Evolutionary conservation across 2,113 vertebrate genomes (phyloP).

Genomic region (Lasiurus cinereus): DNA sequence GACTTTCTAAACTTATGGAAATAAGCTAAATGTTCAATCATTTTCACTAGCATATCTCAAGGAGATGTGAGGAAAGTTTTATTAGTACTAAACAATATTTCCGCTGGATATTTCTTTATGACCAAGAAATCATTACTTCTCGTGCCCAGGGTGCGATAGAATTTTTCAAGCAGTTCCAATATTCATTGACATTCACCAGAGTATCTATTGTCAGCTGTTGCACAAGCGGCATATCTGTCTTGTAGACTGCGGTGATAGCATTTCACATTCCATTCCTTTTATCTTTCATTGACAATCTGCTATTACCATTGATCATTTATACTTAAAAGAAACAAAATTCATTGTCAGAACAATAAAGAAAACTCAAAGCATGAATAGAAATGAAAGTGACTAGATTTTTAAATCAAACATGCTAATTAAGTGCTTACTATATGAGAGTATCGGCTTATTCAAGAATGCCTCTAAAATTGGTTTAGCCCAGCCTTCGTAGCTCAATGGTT

Average conservation of each 20-base stretch:
- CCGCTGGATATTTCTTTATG: neutral
- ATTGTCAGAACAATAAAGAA: neutral
- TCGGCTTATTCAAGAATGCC: neutral
- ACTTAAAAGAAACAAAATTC: neutral
- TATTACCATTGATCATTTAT: neutral
- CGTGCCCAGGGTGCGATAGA: neutral
- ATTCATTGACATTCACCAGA: neutral
- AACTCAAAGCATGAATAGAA: neutral
- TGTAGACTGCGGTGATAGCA: neutral
- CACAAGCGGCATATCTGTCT: neutral
- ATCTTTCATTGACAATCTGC: neutral
- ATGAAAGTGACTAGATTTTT: neutral
- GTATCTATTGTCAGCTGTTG: neutral
- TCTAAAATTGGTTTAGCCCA: neutral
- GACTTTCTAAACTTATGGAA: neutral
- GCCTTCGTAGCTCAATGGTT: no score
- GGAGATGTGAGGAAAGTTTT: neutral
- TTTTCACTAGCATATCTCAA: neutral
- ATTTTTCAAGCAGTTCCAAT: neutral
- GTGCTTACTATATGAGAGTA: neutral
- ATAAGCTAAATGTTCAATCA: neutral
- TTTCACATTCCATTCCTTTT: neutral
- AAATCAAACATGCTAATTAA: neutral
- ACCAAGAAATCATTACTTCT: neutral
- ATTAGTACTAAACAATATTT: constrained; percentile 2